Percentiles rank a stretch among this genome's conserved stretches.
phyloP scores from a whole-genome alignment of 2,797 vertebrate species.

The Margarornis squamiger region DNA sequence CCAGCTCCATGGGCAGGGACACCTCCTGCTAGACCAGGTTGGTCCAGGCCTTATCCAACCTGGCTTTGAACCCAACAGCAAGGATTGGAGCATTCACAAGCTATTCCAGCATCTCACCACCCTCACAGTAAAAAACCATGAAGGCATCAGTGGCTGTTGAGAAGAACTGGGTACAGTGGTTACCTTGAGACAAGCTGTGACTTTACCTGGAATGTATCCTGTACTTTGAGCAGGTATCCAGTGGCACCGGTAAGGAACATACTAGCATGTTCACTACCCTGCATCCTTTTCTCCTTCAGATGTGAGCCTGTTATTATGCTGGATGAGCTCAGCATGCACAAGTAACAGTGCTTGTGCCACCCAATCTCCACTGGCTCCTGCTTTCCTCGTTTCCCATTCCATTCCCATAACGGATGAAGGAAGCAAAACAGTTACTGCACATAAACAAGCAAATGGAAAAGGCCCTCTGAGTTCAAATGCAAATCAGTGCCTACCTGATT shows the following conservation, averaged over 20 bases:
- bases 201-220: not conserved
- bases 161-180: not conserved
- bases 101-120: too few species aligned
- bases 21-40: too few species aligned
- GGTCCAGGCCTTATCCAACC: too few species aligned
- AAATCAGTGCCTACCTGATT: slow-evolving; percentile 87
- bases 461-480: not conserved
- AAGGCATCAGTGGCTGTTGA: not conserved
- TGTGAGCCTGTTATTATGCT: not conserved
- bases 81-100: too few species aligned
- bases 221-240: not conserved
- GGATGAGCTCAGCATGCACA: not conserved
- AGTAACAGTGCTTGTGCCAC: not conserved
- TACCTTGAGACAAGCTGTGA: not conserved
- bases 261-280: not conserved
- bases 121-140: too few species aligned
- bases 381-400: not conserved
- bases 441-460: not conserved
- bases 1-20: too few species aligned
- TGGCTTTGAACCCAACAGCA: too few species aligned
- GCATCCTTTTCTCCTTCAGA: not conserved
- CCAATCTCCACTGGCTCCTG: not conserved
- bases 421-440: not conserved
- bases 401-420: not conserved
- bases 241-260: not conserved